A percentile compares a stretch with the other conserved stretches of the same genome.
Evolutionary conservation across 1,140 invertebrate species (phyloP).

Genomic region (Aphaenogaster floridana): DNA sequence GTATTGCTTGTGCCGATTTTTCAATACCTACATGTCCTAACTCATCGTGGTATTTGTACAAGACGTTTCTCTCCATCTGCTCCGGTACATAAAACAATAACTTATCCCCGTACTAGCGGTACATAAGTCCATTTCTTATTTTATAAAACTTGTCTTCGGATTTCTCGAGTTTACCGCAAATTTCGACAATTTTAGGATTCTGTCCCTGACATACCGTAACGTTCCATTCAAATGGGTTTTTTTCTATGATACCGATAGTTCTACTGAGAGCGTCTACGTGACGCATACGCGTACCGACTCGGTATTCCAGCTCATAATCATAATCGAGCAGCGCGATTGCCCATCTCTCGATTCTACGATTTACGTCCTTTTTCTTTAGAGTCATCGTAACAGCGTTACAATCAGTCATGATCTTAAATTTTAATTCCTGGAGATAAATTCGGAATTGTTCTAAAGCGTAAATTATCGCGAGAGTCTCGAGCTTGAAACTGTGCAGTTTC

Average conservation of each 20-base stretch:
- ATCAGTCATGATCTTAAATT: constrained; percentile 38
- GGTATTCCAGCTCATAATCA: constrained; percentile 7
- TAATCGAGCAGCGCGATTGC: constrained; percentile 12
- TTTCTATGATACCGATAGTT: background rate
- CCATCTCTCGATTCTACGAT: constrained; percentile 8
- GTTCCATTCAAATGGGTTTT: constrained; percentile 19
- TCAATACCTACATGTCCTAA: background rate
- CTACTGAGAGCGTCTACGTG: background rate
- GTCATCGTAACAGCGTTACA: constrained; percentile 24
- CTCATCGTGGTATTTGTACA: no score
- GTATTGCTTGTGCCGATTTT: background rate
- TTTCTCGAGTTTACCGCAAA: background rate
- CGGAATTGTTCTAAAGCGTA: background rate
- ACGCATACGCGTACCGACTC: background rate
- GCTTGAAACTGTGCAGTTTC: background rate
- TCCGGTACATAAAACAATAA: no score
- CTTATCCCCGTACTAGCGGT: background rate
- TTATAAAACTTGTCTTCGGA: constrained; percentile 14
- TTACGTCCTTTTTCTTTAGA: constrained; percentile 14
- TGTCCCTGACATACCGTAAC: constrained; percentile 11
- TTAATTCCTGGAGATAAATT: constrained; percentile 2
- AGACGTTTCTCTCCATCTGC: no score
- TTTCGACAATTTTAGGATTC: background rate
- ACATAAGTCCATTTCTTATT: constrained; percentile 16
- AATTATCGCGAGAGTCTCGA: constrained; percentile 16